A percentile compares a stretch with the other conserved stretches of the same genome.
Conservation (phyloP, 2,888 invertebrate species). For the Latrodectus hesperus region DNA sequence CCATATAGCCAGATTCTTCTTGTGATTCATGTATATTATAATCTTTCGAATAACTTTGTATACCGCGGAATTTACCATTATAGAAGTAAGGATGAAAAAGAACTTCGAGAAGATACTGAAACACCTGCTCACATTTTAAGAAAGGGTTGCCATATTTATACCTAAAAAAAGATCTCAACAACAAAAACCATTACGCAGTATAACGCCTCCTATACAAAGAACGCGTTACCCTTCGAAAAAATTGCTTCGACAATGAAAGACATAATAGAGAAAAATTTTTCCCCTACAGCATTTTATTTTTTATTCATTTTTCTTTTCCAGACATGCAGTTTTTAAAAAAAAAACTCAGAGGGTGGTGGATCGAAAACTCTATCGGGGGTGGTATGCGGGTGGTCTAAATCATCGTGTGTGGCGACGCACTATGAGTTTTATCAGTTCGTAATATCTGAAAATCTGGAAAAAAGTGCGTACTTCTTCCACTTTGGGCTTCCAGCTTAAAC, state of each 20-base stretch:
- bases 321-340: neutral
- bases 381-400: conserved; percentile 62
- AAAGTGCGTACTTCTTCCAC: neutral
- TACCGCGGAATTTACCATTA: too few relatives aligned
- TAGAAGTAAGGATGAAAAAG: neutral
- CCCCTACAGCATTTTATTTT: neutral
- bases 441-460: conserved; percentile 25
- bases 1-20: too few relatives aligned
- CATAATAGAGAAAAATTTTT: conserved; percentile 2
- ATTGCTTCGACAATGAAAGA: conserved; percentile 11
- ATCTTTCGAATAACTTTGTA: too few relatives aligned
- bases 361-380: conserved; percentile 34
- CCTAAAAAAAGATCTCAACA: neutral
- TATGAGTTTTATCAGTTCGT: conserved; percentile 47
- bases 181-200: conserved; percentile 18
- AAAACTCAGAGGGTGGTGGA: conserved; percentile 19
- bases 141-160: conserved; percentile 42
- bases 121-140: neutral
- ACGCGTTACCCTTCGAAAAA: conserved; percentile 23
- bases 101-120: too few relatives aligned
- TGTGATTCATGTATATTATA: too few relatives aligned
- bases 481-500: conserved; percentile 12
- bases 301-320: neutral
- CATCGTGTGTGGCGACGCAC: conserved; percentile 55
- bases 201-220: conserved; percentile 40